phyloP scores from a whole-genome alignment of 2,888 invertebrate species.

The Ormyrus thymus region DNA sequence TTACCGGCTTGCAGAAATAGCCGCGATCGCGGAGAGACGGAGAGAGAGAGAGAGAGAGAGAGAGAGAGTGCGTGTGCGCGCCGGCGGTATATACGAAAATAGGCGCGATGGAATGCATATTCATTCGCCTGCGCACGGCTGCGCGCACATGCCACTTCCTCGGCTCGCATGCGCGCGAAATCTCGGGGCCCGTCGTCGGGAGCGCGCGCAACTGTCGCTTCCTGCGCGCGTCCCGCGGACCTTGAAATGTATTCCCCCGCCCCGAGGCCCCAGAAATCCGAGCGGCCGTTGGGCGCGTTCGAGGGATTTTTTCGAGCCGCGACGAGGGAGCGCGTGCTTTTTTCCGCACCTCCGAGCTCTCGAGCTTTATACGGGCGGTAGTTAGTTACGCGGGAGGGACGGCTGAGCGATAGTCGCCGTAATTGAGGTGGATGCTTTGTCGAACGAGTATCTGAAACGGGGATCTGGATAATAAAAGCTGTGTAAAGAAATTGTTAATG shows the following conservation, averaged over 20 bases:
- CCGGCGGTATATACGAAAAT: no score
- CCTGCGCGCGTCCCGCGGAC: conserved; percentile 52
- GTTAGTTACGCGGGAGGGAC: no score
- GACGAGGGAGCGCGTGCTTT: neutral
- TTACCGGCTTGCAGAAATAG: neutral
- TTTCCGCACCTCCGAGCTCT: neutral
- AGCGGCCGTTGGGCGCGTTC: neutral
- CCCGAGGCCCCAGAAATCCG: conserved; percentile 9
- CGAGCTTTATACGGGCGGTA: no score
- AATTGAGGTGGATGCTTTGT: no score
- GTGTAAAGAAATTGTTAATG: no score
- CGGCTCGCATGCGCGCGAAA: conserved; percentile 51
- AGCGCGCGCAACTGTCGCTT: conserved; percentile 50
- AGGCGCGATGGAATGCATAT: conserved; percentile 11
- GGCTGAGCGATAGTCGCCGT: no score
- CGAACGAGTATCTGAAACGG: no score
- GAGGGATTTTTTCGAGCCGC: neutral
- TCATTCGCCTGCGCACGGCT: conserved; percentile 21
- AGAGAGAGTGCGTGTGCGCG: no score
- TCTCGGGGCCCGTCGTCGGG: conserved; percentile 45
- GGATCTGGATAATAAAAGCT: no score
- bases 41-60: no score
- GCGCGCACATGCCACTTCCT: conserved; percentile 38
- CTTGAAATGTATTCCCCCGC: conserved; percentile 60
- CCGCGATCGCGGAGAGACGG: no score